Evolutionary conservation across 2,113 vertebrate genomes (phyloP).

Genomic region (Piaya cayana): DNA sequence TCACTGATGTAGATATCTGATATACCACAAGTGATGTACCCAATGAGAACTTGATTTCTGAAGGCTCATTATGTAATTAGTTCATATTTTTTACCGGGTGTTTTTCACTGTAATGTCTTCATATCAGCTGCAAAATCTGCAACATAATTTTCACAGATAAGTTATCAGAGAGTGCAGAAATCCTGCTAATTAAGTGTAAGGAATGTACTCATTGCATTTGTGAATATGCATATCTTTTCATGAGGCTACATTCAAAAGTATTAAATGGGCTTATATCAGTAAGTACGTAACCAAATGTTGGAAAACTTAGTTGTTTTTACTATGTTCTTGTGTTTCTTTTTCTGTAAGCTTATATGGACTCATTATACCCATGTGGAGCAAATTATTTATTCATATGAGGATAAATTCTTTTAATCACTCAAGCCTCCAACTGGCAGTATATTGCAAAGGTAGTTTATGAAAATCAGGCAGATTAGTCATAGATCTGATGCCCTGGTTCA

Average conservation of each 20-base stretch:
- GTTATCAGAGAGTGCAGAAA: constrained; percentile 14
- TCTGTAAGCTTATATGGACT: neutral
- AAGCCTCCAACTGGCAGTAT: neutral
- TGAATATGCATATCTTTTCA: constrained; percentile 17
- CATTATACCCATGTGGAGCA: accelerated
- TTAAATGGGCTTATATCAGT: neutral
- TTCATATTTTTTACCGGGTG: neutral
- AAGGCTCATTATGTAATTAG: constrained; percentile 51
- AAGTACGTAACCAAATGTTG: neutral
- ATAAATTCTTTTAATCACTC: neutral
- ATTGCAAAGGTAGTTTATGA: neutral
- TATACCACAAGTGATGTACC: neutral
- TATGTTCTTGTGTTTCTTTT: neutral
- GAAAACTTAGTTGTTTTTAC: neutral
- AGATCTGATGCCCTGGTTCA: neutral
- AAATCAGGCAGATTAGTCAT: accelerated
- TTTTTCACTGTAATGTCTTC: constrained; percentile 47
- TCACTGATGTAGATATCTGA: constrained; percentile 10
- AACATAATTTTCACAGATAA: constrained; percentile 41
- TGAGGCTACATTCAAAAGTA: neutral
- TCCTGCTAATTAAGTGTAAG: constrained; percentile 38
- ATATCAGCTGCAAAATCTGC: constrained; percentile 39
- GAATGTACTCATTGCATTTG: neutral
- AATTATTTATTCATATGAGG: neutral
- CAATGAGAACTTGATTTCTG: constrained; percentile 40